A percentile compares a stretch with the other conserved stretches of the same genome.
These are phyloP conservation scores for Harlomillsia oculata DNA, from an alignment of 1,140 invertebrate genomes.

Conservation along the genomic window DNA sequence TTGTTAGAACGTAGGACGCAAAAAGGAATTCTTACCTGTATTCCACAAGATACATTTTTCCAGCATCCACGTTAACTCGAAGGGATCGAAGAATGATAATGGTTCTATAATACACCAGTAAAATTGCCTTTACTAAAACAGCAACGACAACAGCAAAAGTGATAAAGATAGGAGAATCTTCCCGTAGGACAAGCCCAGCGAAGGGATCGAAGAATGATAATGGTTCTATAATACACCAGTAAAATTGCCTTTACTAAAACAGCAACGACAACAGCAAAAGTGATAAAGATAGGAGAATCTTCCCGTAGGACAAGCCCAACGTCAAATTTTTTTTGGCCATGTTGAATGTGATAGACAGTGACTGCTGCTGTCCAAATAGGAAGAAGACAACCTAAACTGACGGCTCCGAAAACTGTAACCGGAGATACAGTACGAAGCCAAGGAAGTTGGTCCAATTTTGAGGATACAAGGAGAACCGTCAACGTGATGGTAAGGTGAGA, in stretches of 20 bases:
- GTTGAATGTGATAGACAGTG: slow-evolving; percentile 5
- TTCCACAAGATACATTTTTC: too few relatives aligned
- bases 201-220: slow-evolving; percentile 2
- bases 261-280: slow-evolving; percentile 12
- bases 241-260: slow-evolving; percentile 15
- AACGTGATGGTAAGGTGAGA: slow-evolving; percentile 27
- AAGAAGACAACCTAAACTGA: slow-evolving; percentile 18
- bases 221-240: slow-evolving; percentile 22
- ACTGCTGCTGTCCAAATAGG: slow-evolving; percentile 28
- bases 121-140: slow-evolving; percentile 10
- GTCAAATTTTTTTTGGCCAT: neutral
- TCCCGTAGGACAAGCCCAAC: slow-evolving; percentile 7
- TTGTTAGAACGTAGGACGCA: too few relatives aligned
- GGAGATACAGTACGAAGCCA: slow-evolving; percentile 28
- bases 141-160: slow-evolving; percentile 15
- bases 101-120: slow-evolving; percentile 24
- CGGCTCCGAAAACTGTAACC: slow-evolving; percentile 18
- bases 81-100: slow-evolving; percentile 7
- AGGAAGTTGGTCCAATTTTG: slow-evolving; percentile 20
- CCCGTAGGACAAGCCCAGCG: slow-evolving; percentile 1
- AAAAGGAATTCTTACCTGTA: too few relatives aligned
- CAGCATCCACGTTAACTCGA: too few relatives aligned
- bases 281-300: slow-evolving; percentile 17
- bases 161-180: slow-evolving; percentile 18
- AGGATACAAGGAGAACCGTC: slow-evolving; percentile 19